Evolutionary conservation across 2,888 invertebrate genomes (phyloP), one percentile per base, ranked within the genome.

Genomic region (Ptychoptera albimana): DNA sequence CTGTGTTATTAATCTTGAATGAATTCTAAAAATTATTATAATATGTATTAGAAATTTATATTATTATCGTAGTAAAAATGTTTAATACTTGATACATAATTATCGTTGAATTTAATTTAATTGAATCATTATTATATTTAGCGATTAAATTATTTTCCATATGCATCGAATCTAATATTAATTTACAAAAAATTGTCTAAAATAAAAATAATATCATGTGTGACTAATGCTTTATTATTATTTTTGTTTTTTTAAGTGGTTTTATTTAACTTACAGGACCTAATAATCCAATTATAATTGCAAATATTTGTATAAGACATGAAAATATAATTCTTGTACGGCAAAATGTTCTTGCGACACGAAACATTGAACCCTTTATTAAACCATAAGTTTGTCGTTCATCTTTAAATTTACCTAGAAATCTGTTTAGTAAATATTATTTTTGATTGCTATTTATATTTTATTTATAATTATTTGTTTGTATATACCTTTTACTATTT

Each of bases 391-490:
- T 44, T 34, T 49, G 49, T 35, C 43, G 42, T 32, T 49, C 49
- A 44, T 49, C 45, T 42, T 49, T 49, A 15, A 45, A 47, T 11
- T 46, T 46, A 13, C 46, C 49, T 39, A 46, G 39, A 15, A 49
- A 31, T 45, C 49, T 42, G 14, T 16, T 16, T n/a, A 10, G 2
- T 8, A 7, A 23, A 23, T 23, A 23, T 23, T 23, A 5, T 23
- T 23, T 5, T 23, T 23, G n/a, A n/a, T n/a, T n/a, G n/a, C n/a
- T n/a, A n/a, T n/a, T 4, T 8, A 36, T 13, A 36, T 12, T 13
- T 8, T 13, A 12, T 12, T 13, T n/a, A 4, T 12, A 12, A 12
- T n/a, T 36, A 4, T 36, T 36, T 12, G 12, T 2, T 13, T 11
- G 9, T 7, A 8, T 36, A 13, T 14, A 44, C 44, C 44, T 43